Base-by-base conservation (phyloP, 2,888 invertebrate species). In the Drosophila hawaiiensis region DNA sequence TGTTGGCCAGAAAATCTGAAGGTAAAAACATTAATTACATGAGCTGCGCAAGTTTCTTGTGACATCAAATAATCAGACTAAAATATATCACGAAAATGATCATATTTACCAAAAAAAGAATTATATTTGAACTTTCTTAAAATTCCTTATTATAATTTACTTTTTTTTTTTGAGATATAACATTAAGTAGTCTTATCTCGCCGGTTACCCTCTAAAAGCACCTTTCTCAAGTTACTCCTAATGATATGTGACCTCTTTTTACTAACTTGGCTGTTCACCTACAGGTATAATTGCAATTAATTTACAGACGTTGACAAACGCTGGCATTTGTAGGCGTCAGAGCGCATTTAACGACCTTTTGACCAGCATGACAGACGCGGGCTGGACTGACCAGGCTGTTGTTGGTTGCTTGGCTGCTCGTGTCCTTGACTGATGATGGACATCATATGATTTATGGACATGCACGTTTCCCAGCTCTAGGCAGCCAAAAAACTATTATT, bases 381-480 rank as follows among this genome's bases (percentile, higher is more conserved):
- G 16, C 33, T 9, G 53, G 49, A 28, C 12, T 37, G 29, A 22
- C 28, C 29, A 16, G 29, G 16, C 54, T 50, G 55, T 28, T 59
- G 68, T 25, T 49, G 56, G 47, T 43, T 52, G 58, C 19, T n/a
- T 22, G 41, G 55, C n/a, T 29, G 63, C 54, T 55, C 33, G 47
- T 62, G 76, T 58, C 68, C 68, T 71, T 78, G 78, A 79, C 78
- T 66, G 79, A 79, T 78, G 78, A 78, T 69, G 68, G 66, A 49
- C 67, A 61, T 64, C 41, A 19, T 72, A 78, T 79, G 79, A 79
- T 79, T 79, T 75, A 78, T 79, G 71, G 55, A 68, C 63, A 56
- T 68, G 64, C 47, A 41, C 47, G 41, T 16, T 39, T 25, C 28
- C 50, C 39, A 49, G 29, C 53, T 33, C 29, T 31, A 31, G 31